Evolutionary conservation across 2,888 invertebrate genomes (phyloP), one percentile per base, ranked within the genome.

Genomic region (Acanthoscelides obtectus): DNA sequence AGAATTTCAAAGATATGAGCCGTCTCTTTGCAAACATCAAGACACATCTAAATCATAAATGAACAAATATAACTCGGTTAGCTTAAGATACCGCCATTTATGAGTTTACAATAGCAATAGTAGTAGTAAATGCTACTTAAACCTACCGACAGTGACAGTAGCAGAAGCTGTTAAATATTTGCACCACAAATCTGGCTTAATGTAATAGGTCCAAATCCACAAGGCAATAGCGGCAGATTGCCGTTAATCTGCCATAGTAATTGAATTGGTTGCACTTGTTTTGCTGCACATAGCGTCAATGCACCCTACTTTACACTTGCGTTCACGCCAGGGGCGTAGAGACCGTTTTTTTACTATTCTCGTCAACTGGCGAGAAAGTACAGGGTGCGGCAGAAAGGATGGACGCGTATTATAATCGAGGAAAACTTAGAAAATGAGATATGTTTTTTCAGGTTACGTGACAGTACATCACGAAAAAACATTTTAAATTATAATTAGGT

Each of bases 181-280:
- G 45, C 45, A 45, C 45, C 45, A 45, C 12, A 12, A 45, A 12
- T 6, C 45, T 17, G 17, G 17, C 45, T 45, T 6, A 45, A 45
- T 45, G 45, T 45, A 45, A 45, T 45, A 45, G 45, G 12, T 45
- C n/a, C 8, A 45, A 45, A 45, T 45, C 45, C 45, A 12, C 45
- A 45, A 45, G 45, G 5, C 1, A 12, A 1, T 12, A 45, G 19
- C 20, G 22, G n/a, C 75, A 74, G 77, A 75, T 76, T 76, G 77
- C 75, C 77, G 80, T 78, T 81, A 81, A 81, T 81, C 80, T 77
- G 73, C 75, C 78, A 76, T 77, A 76, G 79, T 81, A 81, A 81
- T 81, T 81, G 79, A 81, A 81, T 81, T 80, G 78, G 77, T 76
- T 79, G 77, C 79, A 80, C 79, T 77, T 80, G 80, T 79, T 81